Percentiles rank a stretch among this genome's conserved stretches.
phyloP scores from a whole-genome alignment of 2,888 invertebrate species.

The Protula sp. region DNA sequence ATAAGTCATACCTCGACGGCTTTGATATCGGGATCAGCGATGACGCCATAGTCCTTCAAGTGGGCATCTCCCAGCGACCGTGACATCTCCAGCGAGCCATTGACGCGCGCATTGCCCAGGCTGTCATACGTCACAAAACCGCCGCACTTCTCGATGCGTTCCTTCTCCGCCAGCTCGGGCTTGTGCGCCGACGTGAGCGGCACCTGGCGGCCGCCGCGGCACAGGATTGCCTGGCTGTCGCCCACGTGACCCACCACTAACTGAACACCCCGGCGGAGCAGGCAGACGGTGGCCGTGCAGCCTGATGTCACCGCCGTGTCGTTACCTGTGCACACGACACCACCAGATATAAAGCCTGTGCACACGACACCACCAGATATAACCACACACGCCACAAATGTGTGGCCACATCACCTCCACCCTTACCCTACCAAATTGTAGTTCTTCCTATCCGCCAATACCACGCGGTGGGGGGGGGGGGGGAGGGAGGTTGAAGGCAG shows the following conservation, averaged over 20 bases:
- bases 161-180: conserved; percentile 54
- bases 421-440: too few species aligned
- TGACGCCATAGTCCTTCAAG: conserved; percentile 56
- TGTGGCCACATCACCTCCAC: not conserved
- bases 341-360: too few species aligned
- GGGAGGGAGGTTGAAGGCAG: too few species aligned
- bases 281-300: conserved; percentile 58
- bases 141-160: conserved; percentile 52
- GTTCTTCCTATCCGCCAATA: too few species aligned
- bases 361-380: too few species aligned
- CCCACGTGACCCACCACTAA: conserved; percentile 57
- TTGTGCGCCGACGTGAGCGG: conserved; percentile 56
- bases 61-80: conserved; percentile 58
- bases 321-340: conserved; percentile 1
- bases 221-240: conserved; percentile 57
- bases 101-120: conserved; percentile 53
- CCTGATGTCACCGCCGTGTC: conserved; percentile 40
- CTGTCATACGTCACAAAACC: conserved; percentile 52
- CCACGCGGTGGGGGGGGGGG: too few species aligned
- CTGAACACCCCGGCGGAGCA: conserved; percentile 55
- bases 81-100: conserved; percentile 58
- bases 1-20: too few species aligned
- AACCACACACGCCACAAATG: not conserved
- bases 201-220: conserved; percentile 53
- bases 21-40: conserved; percentile 53